A percentile compares a stretch with the other conserved stretches of the same genome.
Conservation (phyloP, 1,140 invertebrate species). For the Parasteatoda tepidariorum region DNA sequence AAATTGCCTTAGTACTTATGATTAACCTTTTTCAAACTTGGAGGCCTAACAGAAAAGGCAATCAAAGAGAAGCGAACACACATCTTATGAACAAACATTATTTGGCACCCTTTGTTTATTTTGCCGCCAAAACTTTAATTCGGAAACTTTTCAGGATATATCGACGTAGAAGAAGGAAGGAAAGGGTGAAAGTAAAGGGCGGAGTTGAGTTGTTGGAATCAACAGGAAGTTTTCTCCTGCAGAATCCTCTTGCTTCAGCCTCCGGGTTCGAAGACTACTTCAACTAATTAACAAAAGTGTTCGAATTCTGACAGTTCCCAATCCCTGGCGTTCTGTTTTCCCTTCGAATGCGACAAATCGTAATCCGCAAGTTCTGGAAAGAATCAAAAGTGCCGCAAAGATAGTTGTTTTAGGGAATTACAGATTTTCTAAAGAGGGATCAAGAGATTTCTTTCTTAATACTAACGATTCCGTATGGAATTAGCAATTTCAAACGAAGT, state of each 20-base stretch:
- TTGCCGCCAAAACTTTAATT: slow-evolving; percentile 25
- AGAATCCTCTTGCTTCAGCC: background rate
- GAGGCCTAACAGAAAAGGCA: background rate
- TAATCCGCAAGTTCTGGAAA: too few relatives aligned
- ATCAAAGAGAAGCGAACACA: background rate
- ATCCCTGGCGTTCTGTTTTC: background rate
- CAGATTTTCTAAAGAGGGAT: too few relatives aligned
- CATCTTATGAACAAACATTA: background rate
- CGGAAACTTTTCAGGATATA: background rate
- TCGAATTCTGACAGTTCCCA: background rate
- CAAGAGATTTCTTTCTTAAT: too few relatives aligned
- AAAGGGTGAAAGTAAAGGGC: too few relatives aligned
- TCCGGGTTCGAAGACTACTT: background rate
- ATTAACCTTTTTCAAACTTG: too few relatives aligned
- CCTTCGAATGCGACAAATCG: too few relatives aligned
- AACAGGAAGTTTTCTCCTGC: background rate
- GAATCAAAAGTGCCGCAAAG: background rate
- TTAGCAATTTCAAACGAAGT: too few relatives aligned
- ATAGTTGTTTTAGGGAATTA: background rate
- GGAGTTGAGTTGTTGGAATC: background rate
- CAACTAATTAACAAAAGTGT: background rate
- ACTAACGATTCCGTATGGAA: too few relatives aligned
- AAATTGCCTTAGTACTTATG: too few relatives aligned
- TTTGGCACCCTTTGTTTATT: slow-evolving; percentile 21
- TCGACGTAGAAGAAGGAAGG: background rate